phyloP scores from a whole-genome alignment of 2,113 vertebrate species.

The Eptesicus fuscus region DNA sequence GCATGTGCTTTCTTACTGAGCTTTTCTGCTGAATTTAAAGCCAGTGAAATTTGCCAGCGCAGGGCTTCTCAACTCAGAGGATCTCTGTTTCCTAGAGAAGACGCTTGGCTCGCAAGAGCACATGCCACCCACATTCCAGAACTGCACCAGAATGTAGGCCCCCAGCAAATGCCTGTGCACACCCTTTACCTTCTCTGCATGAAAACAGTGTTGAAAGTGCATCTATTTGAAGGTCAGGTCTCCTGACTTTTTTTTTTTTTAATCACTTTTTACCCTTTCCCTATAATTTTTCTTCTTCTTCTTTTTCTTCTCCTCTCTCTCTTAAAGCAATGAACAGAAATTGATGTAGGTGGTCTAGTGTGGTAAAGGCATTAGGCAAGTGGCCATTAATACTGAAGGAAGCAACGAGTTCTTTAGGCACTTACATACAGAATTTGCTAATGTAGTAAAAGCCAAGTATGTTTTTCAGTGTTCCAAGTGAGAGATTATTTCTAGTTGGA shows the following conservation, averaged over 20 bases:
- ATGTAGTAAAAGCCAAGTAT: background rate
- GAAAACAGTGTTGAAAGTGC: background rate
- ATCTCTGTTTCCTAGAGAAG: conserved; percentile 60
- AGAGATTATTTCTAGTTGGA: background rate
- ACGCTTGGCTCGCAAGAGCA: conserved; percentile 31
- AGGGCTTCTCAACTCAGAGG: conserved; percentile 50
- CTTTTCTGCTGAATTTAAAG: conserved; percentile 28
- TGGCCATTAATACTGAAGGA: background rate
- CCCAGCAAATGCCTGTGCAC: background rate
- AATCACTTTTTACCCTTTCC: background rate
- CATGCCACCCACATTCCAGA: conserved; percentile 40
- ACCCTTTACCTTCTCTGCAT: background rate
- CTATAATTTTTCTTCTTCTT: background rate
- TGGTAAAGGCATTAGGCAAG: background rate
- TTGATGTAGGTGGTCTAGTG: background rate
- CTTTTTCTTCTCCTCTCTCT: background rate
- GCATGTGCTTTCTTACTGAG: background rate
- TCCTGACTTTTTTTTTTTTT: background rate
- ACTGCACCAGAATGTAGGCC: background rate
- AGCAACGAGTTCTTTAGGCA: background rate
- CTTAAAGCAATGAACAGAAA: background rate
- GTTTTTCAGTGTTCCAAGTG: background rate
- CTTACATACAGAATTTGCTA: background rate
- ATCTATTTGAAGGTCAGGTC: background rate
- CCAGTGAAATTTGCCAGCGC: conserved; percentile 33